These are phyloP conservation scores for Sardina pilchardus DNA, from an alignment of 2,113 vertebrate species.

Conservation along the genomic window DNA sequence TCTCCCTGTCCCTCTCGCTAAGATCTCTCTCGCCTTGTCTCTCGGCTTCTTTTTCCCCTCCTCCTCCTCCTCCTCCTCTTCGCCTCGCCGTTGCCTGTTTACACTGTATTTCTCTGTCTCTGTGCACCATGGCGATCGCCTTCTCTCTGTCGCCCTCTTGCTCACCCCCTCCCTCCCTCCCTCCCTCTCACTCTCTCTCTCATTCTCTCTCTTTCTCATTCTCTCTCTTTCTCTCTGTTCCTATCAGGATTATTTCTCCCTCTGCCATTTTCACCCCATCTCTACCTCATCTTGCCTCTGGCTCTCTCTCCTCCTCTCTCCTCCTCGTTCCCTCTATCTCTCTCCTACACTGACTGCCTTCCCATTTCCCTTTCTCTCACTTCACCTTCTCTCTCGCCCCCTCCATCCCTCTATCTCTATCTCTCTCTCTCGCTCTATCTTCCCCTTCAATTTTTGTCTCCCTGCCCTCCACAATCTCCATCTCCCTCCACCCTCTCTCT, in stretches of 20 bases:
- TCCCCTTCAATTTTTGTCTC: background rate
- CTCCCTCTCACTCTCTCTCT: background rate
- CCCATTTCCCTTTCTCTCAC: background rate
- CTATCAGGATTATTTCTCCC: background rate
- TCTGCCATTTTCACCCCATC: background rate
- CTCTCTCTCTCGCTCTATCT: background rate
- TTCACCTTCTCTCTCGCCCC: too few species aligned
- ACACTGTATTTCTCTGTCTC: background rate
- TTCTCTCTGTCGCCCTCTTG: background rate
- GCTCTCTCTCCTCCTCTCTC: background rate
- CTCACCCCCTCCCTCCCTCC: background rate
- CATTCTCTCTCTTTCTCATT: background rate
- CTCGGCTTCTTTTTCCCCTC: background rate
- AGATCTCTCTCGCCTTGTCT: background rate
- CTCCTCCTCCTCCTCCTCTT: too few species aligned
- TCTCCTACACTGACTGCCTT: background rate
- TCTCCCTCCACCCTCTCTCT: background rate
- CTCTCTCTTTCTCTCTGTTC: background rate
- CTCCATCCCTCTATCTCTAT: too few species aligned
- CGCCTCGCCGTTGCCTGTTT: background rate
- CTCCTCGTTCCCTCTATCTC: background rate
- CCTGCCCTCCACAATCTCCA: background rate
- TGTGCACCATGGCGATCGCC: background rate
- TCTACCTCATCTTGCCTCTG: background rate
- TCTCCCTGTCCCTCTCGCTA: background rate